Evolutionary conservation across 2,113 vertebrate genomes (phyloP), one percentile per base, ranked within the genome.

Genomic region (Etheostoma cragini): DNA sequence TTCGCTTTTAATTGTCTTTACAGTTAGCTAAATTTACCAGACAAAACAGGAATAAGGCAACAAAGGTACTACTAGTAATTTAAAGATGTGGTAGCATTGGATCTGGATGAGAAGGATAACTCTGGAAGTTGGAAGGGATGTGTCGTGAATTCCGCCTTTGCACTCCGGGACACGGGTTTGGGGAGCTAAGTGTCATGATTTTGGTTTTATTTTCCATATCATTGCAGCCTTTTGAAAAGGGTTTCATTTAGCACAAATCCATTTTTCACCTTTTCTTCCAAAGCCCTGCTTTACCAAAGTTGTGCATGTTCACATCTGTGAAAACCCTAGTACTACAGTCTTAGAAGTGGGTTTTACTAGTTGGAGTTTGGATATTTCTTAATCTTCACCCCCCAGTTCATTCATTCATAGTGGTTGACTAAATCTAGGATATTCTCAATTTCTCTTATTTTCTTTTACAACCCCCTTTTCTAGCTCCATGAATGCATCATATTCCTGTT

Each of bases 401-500:
- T 24, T 15, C 45, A 26, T n/a, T 58, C 52, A 38, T 4, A 15
- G 17, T 60, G 47, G 47, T 38, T 38, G 8, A 42, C 45, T n/a
- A 5, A 45, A 33, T 62, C 12, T 15, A 22, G 11, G 6, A 70
- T 62, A n/a, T 57, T 58, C 22, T 52, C 17, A 54, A 30, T 14
- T 21, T 45, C 30, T 33, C 24, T 68, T 21, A 38, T n/a, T 60
- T 60, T 74, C 11, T 35, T 52, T n/a, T 22, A 49, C n/a, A 56
- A n/a, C 2, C 21, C 21, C 8, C 19, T 52, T 63, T 61, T 67
- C 38, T 15, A 15, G 24, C 26, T 47, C n/a, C n/a, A 16, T 53
- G 22, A 84, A 74, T 26, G 52, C 24, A 26, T 72, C 53, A 26
- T n/a, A 69, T 3, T 62, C n/a, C 47, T 22, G n/a, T 76, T 67